These are phyloP conservation scores for Sebastes oblongus DNA, from an alignment of 2,797 vertebrate species.

Conservation along the genomic window DNA sequence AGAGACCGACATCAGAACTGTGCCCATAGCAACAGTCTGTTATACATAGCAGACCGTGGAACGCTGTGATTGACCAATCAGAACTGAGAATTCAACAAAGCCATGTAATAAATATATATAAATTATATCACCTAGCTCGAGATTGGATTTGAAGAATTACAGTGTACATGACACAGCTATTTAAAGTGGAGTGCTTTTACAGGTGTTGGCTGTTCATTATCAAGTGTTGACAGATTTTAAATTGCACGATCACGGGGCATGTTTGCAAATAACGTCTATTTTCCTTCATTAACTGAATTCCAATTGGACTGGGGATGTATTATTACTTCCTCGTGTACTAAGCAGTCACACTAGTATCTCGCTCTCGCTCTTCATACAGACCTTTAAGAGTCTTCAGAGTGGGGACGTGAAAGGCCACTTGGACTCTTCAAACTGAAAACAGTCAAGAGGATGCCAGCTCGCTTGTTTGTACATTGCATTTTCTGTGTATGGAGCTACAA, in stretches of 20 bases:
- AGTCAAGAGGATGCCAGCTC: slow-evolving; percentile 29
- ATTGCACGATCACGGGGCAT: background rate
- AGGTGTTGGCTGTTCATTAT: slow-evolving; percentile 2
- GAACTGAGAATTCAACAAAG: background rate
- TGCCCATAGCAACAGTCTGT: background rate
- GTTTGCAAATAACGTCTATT: background rate
- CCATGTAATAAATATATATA: background rate
- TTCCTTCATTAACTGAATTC: background rate
- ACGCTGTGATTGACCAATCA: background rate
- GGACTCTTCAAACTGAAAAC: slow-evolving; percentile 36
- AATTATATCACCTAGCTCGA: background rate
- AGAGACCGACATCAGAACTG: background rate
- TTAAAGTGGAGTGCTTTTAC: background rate
- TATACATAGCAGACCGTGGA: background rate
- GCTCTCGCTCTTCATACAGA: slow-evolving; percentile 17
- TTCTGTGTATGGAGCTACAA: slow-evolving; percentile 15
- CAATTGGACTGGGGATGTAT: background rate
- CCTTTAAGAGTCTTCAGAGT: slow-evolving; percentile 43
- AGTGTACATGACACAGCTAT: background rate
- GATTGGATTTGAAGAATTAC: background rate
- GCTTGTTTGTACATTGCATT: slow-evolving; percentile 38
- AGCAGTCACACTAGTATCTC: slow-evolving; percentile 7
- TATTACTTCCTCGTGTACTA: background rate
- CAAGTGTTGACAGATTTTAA: slow-evolving; percentile 6
- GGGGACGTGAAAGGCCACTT: slow-evolving; percentile 53